Percentiles rank a stretch among this genome's conserved stretches.
phyloP scores from a whole-genome alignment of 1,140 invertebrate species.

The Eupristina koningsbergeri region DNA sequence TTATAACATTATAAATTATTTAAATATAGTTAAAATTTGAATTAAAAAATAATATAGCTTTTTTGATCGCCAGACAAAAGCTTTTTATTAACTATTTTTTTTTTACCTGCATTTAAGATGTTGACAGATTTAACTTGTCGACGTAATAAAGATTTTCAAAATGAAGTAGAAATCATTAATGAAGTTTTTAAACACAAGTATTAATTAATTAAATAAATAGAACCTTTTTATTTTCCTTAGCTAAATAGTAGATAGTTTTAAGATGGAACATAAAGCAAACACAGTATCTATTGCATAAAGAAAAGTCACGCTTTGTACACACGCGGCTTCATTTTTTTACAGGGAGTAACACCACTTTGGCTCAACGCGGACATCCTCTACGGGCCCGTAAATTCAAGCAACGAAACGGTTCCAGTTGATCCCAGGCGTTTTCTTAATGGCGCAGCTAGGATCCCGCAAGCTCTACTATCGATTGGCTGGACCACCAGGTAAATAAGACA shows the following conservation, averaged over 20 bases:
- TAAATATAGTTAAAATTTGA: too few relatives aligned
- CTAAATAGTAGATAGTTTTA: background rate
- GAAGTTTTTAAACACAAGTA: background rate
- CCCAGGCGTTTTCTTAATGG: conserved; percentile 78
- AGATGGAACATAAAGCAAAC: too few relatives aligned
- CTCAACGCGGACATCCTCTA: conserved; percentile 90
- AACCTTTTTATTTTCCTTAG: background rate
- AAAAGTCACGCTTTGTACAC: background rate
- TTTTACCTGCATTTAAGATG: background rate
- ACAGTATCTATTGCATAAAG: too few relatives aligned
- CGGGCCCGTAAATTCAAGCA: conserved; percentile 81
- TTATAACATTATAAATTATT: too few relatives aligned
- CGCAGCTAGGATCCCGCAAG: conserved; percentile 76
- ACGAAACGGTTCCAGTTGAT: conserved; percentile 78
- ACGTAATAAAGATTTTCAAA: background rate
- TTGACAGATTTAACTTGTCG: background rate
- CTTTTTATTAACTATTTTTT: too few relatives aligned
- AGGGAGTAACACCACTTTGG: conserved; percentile 86
- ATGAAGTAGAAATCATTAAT: background rate
- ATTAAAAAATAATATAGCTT: too few relatives aligned
- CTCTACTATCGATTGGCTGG: conserved; percentile 90
- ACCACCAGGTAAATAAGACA: conserved; percentile 79
- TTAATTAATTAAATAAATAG: background rate
- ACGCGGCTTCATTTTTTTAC: conserved; percentile 2
- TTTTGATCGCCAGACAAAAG: too few relatives aligned